Base-by-base conservation (phyloP, 2,888 invertebrate species). In the Auanema sp. region DNA sequence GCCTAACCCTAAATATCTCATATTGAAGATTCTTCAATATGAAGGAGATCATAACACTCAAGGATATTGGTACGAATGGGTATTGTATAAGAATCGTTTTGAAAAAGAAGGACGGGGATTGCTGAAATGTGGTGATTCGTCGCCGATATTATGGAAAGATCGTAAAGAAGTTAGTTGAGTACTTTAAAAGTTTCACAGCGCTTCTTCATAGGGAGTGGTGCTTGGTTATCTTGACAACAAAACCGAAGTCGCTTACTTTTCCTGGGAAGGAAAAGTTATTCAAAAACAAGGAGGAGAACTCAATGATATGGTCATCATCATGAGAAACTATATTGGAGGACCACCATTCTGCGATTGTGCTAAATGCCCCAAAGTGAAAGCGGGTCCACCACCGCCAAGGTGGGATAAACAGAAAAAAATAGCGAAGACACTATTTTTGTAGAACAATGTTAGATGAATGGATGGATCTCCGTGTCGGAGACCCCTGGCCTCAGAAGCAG, bases 41-140 rank as follows among this genome's bases (percentile, higher is more conserved):
- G 65, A 72, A 60, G 80, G 79, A 18, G 79, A 80, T 67, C 80
- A 80, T 63, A 66, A 65, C 59, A 59, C 54, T 24, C 77, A 74
- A 47, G 78, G 77, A 50, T 78, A 68, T 66, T 79, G 79, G 79
- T 78, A 78, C 70, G 70, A 78, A 58, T 79, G 79, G 79, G 76
- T 80, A 70, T 71, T 77, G 67, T 80, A 79, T 66, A 68, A 63
- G 60, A 75, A 80, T 52, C 75, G 80, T 58, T 64, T 72, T 21
- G 77, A 72, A 49, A 76, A 74, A 8, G 33, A 33, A 33, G 33
- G 33, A 5, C 33, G 33, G 4, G 33, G 33, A 3, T 33, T 33
- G 33, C 33, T 80, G 5, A 60, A 69, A 21, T 80, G 80, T 63
- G 80, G 80, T 21, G 79, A 80, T 64, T 78, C 78, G 21, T 69